These are phyloP conservation scores for Smutsia temminckii DNA, from an alignment of 2,797 vertebrate genomes.

Conservation along the genomic window DNA sequence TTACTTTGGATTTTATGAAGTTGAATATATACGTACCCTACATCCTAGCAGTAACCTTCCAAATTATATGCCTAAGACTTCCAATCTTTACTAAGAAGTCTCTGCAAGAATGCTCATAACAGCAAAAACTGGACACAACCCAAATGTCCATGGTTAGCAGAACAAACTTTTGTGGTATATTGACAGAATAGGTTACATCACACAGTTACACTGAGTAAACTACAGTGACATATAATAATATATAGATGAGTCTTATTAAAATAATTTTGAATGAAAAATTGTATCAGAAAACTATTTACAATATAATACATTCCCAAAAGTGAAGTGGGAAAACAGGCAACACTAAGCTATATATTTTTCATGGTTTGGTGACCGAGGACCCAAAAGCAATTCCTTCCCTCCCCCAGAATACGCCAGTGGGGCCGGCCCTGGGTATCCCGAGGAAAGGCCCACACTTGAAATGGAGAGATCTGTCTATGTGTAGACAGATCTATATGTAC, in stretches of 20 bases:
- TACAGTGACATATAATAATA: neutral
- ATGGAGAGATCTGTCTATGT: neutral
- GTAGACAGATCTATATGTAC: neutral
- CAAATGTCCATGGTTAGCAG: neutral
- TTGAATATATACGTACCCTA: neutral
- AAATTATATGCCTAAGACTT: neutral
- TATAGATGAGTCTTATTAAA: neutral
- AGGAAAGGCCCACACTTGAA: neutral
- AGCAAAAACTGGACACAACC: neutral
- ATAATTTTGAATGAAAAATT: neutral
- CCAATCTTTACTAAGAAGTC: neutral
- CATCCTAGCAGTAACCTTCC: neutral
- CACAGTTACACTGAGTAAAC: neutral
- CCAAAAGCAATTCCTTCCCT: neutral
- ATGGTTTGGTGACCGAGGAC: neutral
- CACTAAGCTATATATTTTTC: neutral
- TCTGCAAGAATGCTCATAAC: neutral
- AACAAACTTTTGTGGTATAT: neutral
- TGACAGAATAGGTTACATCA: neutral
- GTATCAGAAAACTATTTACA: neutral
- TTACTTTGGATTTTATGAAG: neutral
- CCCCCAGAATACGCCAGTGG: neutral
- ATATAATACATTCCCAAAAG: neutral
- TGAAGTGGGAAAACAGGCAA: neutral
- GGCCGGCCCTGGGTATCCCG: fast-evolving